phyloP scores from a whole-genome alignment of 2,888 invertebrate species.

The Electrophaes corylata region DNA sequence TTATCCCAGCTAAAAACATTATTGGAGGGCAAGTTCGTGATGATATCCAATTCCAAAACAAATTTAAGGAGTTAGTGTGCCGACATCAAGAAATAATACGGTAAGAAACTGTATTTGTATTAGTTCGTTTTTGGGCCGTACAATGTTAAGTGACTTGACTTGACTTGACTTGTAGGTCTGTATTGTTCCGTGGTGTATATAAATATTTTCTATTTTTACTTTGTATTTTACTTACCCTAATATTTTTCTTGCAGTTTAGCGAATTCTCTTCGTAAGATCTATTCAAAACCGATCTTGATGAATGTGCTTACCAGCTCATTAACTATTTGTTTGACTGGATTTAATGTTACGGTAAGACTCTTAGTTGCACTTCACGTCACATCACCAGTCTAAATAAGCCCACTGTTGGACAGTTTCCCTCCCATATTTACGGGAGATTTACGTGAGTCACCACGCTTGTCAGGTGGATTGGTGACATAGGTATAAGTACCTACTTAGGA shows the following conservation, averaged over 20 bases:
- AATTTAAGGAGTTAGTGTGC: constrained; percentile 4
- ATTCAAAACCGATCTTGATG: constrained; percentile 38
- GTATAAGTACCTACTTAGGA: no score
- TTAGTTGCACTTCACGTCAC: neutral
- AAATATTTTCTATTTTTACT: no score
- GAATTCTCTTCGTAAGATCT: constrained; percentile 33
- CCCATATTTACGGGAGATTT: no score
- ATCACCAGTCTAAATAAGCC: no score
- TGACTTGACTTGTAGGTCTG: no score
- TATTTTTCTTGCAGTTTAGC: constrained; percentile 18
- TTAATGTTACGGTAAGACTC: constrained; percentile 42
- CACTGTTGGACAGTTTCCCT: no score
- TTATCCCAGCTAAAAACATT: constrained; percentile 12
- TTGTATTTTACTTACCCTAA: no score
- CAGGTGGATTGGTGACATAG: no score
- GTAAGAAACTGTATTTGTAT: constrained; percentile 21
- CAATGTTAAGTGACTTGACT: no score
- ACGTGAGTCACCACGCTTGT: no score
- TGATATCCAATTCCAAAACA: constrained; percentile 6
- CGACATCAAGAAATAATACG: constrained; percentile 26
- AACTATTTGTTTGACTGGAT: constrained; percentile 45
- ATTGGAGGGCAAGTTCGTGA: neutral
- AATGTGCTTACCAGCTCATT: constrained; percentile 43
- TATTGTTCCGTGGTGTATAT: no score
- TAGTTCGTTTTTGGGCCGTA: no score